Percentiles rank a stretch among this genome's conserved stretches.
Conservation (phyloP, 2,888 invertebrate genomes). For the Rhingia campestris region DNA sequence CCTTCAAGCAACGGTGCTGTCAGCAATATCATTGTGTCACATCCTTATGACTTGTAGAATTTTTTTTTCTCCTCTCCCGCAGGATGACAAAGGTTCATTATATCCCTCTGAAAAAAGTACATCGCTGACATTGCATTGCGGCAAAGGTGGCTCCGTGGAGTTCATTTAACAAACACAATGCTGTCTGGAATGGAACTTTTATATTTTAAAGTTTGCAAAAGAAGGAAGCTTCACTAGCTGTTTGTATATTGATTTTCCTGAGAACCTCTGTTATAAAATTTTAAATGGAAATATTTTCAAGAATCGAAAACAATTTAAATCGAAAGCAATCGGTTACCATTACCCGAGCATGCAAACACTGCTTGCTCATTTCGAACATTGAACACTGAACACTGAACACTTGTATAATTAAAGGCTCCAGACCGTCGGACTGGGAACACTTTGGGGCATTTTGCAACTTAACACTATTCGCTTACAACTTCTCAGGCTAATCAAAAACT, state of each 20-base stretch:
- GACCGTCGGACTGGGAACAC: conserved; percentile 21
- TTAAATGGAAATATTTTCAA: background rate
- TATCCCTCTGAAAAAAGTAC: no score
- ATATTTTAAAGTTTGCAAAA: background rate
- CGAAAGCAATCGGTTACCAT: background rate
- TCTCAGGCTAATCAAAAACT: conserved; percentile 62
- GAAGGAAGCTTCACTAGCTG: no score
- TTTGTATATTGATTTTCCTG: no score
- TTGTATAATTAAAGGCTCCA: conserved; percentile 25
- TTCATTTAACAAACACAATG: conserved; percentile 44
- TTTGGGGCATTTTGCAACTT: conserved; percentile 42
- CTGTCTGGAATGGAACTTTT: conserved; percentile 26
- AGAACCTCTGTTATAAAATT: no score
- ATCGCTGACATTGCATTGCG: no score
- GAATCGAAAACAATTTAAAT: background rate
- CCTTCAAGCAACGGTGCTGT: conserved; percentile 39
- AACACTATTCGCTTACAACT: conserved; percentile 40
- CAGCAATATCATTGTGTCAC: conserved; percentile 38
- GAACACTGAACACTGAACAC: no score
- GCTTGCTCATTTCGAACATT: no score
- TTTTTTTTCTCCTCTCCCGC: background rate
- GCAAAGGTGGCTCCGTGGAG: conserved; percentile 26
- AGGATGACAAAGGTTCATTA: conserved; percentile 30
- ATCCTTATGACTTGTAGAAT: conserved; percentile 38
- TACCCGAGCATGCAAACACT: no score